Evolutionary conservation across 1,140 invertebrate genomes (phyloP), one percentile per base, ranked within the genome.

Genomic region (Hycleus phaleratus): DNA sequence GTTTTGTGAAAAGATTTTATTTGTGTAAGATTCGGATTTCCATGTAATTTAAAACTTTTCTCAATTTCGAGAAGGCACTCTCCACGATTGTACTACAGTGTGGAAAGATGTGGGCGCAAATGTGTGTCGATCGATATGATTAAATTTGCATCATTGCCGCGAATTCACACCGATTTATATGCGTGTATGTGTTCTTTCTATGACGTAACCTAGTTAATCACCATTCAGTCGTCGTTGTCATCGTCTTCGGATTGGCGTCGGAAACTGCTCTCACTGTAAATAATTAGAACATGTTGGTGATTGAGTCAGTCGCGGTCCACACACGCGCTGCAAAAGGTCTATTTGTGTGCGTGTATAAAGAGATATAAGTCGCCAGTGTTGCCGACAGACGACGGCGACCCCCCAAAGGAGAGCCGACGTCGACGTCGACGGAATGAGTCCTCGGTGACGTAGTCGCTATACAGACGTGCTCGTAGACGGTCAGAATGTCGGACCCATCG

Each of bases 381-480:
- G 32, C 32, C 32, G 32, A 32, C 32, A 32, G 32, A 32, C 54
- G 45, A 38, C 46, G 54, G 46, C 57, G 46, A 46, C 47, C 46
- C 40, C 40, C 40, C 40, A 61, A 56, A 42, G 9, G 56, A 65
- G 63, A 60, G 44, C 58, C 56, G 49, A 49, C 40, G 45, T 24
- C 18, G 45, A 9, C 58, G 57, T 18, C 18, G 32, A 32, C 32
- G 32, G 32, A 32, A 32, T 32, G 32, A 32, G 32, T 32, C 32
- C 32, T 32, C 32, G 32, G 32, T 68, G 63, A 68, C 60, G 67
- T 69, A 65, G 65, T 68, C 61, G 47, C 49, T 56, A 59, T 58
- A 65, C 62, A 70, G 69, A 70, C 70, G 68, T 67, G 56, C 60
- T 64, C 61, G 62, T 56, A 70, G 68, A 71, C 70, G 63, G 62